Conservation (phyloP, 2,888 invertebrate genomes). For the Cactoblastis cactorum region DNA sequence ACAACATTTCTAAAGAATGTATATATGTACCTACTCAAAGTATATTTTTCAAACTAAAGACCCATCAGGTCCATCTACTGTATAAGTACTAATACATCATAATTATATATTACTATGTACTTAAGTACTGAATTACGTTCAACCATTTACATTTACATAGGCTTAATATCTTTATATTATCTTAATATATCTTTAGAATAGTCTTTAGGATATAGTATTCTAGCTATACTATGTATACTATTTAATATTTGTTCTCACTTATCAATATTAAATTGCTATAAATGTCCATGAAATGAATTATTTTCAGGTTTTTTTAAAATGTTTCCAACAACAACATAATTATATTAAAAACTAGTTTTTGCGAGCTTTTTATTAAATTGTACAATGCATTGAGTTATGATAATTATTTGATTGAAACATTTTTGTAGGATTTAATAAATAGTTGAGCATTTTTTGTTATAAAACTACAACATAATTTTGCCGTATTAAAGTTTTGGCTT, state of each 20-base stretch:
- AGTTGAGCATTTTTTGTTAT: neutral
- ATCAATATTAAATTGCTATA: neutral
- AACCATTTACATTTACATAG: constrained; percentile 10
- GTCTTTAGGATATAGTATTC: constrained; percentile 8
- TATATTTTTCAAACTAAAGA: no score
- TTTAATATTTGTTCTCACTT: neutral
- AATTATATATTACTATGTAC: constrained; percentile 10
- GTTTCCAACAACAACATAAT: neutral
- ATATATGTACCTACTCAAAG: no score
- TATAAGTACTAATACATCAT: neutral
- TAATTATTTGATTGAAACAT: neutral
- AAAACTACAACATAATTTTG: neutral
- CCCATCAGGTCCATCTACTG: no score
- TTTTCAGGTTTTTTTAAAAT: neutral
- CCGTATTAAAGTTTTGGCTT: neutral
- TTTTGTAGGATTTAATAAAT: neutral
- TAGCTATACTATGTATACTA: constrained; percentile 4
- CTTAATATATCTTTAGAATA: constrained; percentile 6
- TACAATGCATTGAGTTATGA: neutral
- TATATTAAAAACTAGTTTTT: neutral
- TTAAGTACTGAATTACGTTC: constrained; percentile 10
- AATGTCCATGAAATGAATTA: neutral
- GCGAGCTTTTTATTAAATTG: neutral
- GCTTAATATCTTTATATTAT: constrained; percentile 2
- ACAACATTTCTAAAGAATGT: no score